Evolutionary conservation across 1,140 invertebrate species (phyloP), one percentile per base, ranked within the genome.

Genomic region (Ridgeia piscesae): DNA sequence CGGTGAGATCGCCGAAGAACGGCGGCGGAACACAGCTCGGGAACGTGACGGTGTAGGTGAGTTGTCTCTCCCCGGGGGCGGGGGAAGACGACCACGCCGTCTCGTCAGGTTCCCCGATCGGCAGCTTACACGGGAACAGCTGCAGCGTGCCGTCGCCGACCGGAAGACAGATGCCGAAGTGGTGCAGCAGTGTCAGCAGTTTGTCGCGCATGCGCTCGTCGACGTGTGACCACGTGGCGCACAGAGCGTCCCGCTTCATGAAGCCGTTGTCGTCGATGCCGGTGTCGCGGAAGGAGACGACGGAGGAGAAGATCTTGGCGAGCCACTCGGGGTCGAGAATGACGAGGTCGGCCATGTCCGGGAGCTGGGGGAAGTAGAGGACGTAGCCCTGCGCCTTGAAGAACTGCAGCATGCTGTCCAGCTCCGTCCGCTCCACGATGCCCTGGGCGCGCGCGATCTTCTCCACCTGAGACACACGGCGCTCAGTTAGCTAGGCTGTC

Each of bases 261-360:
- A 92, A 91, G 77, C 93, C 93, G 1, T 77, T 42, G 35, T 35
- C 42, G 48, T 35, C 88, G 35, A 93, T 34, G 33, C 92, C 92
- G 17, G 93, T 92, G 48, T 92, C 92, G n/a, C 88, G n/a, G 35
- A 50, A 93, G 34, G 92, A 92, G 4, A 92, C 92, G 33, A 93
- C 48, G 27, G 92, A 91, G n/a, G 88, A 48, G 88, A 93, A 93
- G 35, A 91, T 92, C 35, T 92, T 92, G 34, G 93, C 93, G 42
- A 93, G 89, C 93, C 93, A 93, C 92, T 92, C 92, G 2, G 92
- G 93, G 34, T 93, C 93, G 31, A 93, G 92, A 31, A 93, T 92
- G 27, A 93, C 91, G n/a, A 92, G 77, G 35, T 93, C 91, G n/a
- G 58, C n/a, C 31, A 93, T 42, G 34, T 77, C 89, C 6, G n/a